A percentile compares a stretch with the other conserved stretches of the same genome.
phyloP scores from a whole-genome alignment of 2,888 invertebrate genomes.

The Platynereis dumerilii region DNA sequence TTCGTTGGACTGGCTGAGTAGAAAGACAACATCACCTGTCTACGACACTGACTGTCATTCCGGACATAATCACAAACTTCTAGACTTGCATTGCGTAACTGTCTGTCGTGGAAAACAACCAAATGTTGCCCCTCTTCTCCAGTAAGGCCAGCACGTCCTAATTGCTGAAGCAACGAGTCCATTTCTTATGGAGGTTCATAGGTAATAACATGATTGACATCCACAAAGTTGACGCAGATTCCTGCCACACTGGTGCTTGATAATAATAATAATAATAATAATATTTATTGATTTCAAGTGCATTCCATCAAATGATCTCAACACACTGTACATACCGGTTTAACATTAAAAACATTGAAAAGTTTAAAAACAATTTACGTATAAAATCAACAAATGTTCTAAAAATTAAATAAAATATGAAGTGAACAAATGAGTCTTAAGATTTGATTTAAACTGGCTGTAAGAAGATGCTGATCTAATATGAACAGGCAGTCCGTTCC shows the following conservation, averaged over 20 bases:
- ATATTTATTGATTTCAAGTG: too few relatives aligned
- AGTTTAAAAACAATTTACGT: too few relatives aligned
- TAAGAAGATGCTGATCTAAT: too few relatives aligned
- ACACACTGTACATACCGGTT: too few relatives aligned
- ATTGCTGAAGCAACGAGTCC: constrained; percentile 36
- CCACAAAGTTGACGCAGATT: constrained; percentile 34
- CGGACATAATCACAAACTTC: neutral
- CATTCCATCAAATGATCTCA: too few relatives aligned
- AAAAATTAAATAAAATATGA: too few relatives aligned
- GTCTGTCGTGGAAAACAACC: constrained; percentile 15
- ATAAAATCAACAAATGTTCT: too few relatives aligned
- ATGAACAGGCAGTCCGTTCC: too few relatives aligned
- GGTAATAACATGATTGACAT: constrained; percentile 30
- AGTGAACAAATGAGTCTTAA: too few relatives aligned
- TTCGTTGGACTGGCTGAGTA: neutral
- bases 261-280: too few relatives aligned
- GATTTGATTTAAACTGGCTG: too few relatives aligned
- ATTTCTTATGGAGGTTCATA: constrained; percentile 32
- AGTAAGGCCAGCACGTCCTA: constrained; percentile 36
- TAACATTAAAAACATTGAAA: too few relatives aligned
- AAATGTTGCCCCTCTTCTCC: constrained; percentile 30
- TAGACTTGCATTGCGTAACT: neutral
- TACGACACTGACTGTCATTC: neutral
- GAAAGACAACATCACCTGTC: neutral
- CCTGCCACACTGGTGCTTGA: constrained; percentile 34